Percentiles rank a stretch among this genome's conserved stretches.
Conservation (phyloP, 2,797 vertebrate genomes). For the Pogoniulus pusillus region DNA sequence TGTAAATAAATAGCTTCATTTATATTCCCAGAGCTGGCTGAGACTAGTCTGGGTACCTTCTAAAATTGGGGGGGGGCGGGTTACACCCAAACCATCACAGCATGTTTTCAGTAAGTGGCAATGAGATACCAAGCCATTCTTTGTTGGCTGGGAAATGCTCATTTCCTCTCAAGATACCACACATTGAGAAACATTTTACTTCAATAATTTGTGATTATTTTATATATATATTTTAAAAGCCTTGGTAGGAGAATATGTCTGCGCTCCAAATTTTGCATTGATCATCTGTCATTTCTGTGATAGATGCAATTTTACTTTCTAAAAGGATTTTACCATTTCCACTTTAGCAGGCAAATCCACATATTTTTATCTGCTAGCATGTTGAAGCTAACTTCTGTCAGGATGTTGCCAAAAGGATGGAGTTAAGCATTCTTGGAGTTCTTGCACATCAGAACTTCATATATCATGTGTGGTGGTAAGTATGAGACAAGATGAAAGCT, state of each 20-base stretch:
- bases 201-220: background rate
- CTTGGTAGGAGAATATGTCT: background rate
- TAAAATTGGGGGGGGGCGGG: no score
- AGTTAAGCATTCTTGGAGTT: background rate
- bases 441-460: fast-evolving
- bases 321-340: background rate
- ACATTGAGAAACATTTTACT: background rate
- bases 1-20: no score
- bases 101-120: background rate
- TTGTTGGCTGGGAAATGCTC: background rate
- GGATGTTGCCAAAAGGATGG: background rate
- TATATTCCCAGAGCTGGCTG: no score
- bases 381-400: background rate
- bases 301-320: background rate
- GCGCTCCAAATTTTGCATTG: background rate
- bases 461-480: background rate
- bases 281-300: background rate
- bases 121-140: background rate
- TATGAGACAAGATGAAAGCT: background rate
- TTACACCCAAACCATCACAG: no score
- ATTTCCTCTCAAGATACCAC: background rate
- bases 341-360: background rate
- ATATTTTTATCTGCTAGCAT: no score
- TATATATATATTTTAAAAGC: background rate
- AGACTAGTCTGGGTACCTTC: no score